Percentiles rank a stretch among this genome's conserved stretches.
Evolutionary conservation across 1,140 invertebrate genomes (phyloP).

Genomic region (Homalodisca vitripennis): DNA sequence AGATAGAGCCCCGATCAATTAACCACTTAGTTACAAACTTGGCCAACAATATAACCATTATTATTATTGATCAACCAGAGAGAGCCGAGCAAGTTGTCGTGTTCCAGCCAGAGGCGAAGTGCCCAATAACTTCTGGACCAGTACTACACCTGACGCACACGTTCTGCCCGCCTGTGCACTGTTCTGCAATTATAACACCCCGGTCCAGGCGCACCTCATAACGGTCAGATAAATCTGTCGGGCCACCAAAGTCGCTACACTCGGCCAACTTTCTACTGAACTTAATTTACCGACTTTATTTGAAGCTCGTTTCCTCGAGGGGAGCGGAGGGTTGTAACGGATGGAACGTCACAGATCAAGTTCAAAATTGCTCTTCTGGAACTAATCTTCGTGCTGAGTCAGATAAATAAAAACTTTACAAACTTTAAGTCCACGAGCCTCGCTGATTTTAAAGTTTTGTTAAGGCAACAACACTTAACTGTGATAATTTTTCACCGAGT

Average conservation of each 20-base stretch:
- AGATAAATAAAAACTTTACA: background rate
- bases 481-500: no score
- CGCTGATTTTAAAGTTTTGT: no score
- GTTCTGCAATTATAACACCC: slow-evolving; percentile 14
- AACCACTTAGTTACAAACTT: background rate
- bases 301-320: slow-evolving; percentile 14
- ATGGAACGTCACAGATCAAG: slow-evolving; percentile 2
- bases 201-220: background rate
- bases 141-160: background rate
- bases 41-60: slow-evolving; percentile 13
- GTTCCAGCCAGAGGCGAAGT: background rate
- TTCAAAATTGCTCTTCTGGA: slow-evolving; percentile 13
- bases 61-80: slow-evolving; percentile 8
- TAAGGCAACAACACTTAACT: no score
- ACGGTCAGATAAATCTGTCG: background rate
- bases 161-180: background rate
- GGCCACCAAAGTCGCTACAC: background rate
- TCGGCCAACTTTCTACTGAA: background rate
- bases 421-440: no score
- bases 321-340: background rate
- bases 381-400: slow-evolving; percentile 6
- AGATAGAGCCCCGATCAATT: no score
- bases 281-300: slow-evolving; percentile 26
- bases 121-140: no score
- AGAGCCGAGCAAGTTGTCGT: background rate